Evolutionary conservation across 2,797 vertebrate species (phyloP).

Genomic region (Acropternis orthonyx): DNA sequence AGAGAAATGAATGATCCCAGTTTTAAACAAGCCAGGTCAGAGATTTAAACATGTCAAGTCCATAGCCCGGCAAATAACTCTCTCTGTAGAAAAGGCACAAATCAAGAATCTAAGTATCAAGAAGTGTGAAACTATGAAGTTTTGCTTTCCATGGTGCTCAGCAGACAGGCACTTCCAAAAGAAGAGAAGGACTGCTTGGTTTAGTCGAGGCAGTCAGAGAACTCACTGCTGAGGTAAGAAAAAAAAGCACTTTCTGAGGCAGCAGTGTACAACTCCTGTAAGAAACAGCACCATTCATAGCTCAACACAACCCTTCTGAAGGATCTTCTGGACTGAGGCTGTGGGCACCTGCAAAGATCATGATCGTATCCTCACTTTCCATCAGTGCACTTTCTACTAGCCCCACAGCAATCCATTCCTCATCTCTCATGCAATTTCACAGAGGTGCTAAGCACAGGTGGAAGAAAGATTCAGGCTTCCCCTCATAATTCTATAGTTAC

Average conservation of each 20-base stretch:
- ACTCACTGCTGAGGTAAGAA: background rate
- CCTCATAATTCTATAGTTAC: background rate
- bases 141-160: background rate
- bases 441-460: background rate
- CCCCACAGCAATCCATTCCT: background rate
- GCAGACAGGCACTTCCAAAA: background rate
- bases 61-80: background rate
- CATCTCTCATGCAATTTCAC: background rate
- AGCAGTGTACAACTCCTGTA: background rate
- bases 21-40: background rate
- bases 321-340: background rate
- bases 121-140: background rate
- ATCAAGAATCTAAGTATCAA: background rate
- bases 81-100: background rate
- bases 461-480: background rate
- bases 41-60: background rate
- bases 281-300: background rate
- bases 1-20: background rate
- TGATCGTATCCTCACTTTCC: accelerated
- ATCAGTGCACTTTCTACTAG: background rate
- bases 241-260: background rate
- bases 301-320: background rate
- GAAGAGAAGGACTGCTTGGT: background rate
- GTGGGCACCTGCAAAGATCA: background rate
- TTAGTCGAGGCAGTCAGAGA: background rate